A percentile compares a stretch with the other conserved stretches of the same genome.
phyloP scores from a whole-genome alignment of 2,888 invertebrate species.

The Salpingus planirostris region DNA sequence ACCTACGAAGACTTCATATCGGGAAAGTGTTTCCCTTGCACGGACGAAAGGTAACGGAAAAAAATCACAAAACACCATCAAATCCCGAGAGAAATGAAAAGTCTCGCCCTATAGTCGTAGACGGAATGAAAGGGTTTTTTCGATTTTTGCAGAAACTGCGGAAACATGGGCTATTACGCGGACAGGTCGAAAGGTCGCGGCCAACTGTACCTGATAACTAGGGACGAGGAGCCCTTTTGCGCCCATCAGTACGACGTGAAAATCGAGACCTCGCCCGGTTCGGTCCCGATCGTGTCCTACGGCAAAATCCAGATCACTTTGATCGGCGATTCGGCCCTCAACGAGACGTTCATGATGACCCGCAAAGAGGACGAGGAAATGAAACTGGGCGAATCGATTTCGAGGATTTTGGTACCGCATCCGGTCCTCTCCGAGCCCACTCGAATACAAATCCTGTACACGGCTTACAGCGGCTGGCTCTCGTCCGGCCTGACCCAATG shows the following conservation, averaged over 20 bases:
- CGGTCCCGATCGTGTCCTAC: constrained; percentile 59
- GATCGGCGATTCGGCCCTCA: constrained; percentile 70
- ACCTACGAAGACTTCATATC: constrained; percentile 75
- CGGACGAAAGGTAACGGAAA: constrained; percentile 35
- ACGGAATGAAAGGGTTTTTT: no score
- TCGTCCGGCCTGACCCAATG: constrained; percentile 73
- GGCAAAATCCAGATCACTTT: constrained; percentile 73
- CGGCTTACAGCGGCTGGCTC: constrained; percentile 85
- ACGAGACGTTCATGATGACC: constrained; percentile 83
- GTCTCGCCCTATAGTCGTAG: no score
- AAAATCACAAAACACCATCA: no score
- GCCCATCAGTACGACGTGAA: constrained; percentile 83
- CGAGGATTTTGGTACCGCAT: constrained; percentile 81
- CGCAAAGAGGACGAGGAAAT: constrained; percentile 74
- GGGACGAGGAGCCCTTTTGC: constrained; percentile 89
- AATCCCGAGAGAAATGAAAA: neutral
- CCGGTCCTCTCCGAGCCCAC: constrained; percentile 70
- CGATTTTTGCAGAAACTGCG: constrained; percentile 49
- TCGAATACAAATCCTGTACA: constrained; percentile 69
- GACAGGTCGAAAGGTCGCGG: constrained; percentile 76
- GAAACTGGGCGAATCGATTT: constrained; percentile 61
- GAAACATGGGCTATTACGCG: constrained; percentile 92
- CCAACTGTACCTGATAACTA: constrained; percentile 78
- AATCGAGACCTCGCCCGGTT: constrained; percentile 64
- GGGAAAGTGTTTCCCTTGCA: constrained; percentile 69